Base-by-base conservation (phyloP, 2,797 vertebrate species). In the Rallus crepitans region DNA sequence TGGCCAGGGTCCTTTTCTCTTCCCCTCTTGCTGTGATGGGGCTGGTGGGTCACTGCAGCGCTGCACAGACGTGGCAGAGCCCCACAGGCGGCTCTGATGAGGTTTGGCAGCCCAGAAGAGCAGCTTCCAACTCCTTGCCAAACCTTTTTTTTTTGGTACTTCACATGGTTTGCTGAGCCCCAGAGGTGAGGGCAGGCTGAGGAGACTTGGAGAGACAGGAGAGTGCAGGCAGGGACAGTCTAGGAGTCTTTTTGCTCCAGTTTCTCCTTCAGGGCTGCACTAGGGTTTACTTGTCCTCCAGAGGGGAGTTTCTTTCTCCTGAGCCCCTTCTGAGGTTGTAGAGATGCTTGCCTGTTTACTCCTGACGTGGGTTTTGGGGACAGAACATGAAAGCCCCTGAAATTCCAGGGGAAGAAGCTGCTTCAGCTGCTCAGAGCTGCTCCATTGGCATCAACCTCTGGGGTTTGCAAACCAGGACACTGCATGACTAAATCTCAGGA, bases 31-130 rank as follows among this genome's bases (percentile, higher is more conserved):
- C 35, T 1, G 0, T 0, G 1, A 23, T 48, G 70, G 28, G 70
- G 91, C 60, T 30, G 79, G 69, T 57, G 64, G 82, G 76, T 45
- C 87, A n/a, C 79, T 33, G 53, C 48, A 4, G 25, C 0, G 30
- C 73, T 83, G 37, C 9, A 9, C 0, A 0, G 79, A 47, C 80
- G 85, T 79, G 76, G 69, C 94, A 80, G 71, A 77, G 93, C 78
- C 48, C 56, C 3, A 24, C 70, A 20, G 85, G 85, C 87, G 57
- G 82, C 95, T 94, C 88, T 95, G 92, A 94, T 87, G 95, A 91
- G 80, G 55, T 82, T 79, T 95, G 88, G 91, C 93, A 90, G 88
- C 66, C 10, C 82, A 79, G 85, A 90, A 90, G 65, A 94, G 86
- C 77, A 61, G 70, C 88, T 35, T 83, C 63, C 1, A 6, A 81